Conservation (phyloP, 2,113 vertebrate species). For the Eleginops maclovinus region DNA sequence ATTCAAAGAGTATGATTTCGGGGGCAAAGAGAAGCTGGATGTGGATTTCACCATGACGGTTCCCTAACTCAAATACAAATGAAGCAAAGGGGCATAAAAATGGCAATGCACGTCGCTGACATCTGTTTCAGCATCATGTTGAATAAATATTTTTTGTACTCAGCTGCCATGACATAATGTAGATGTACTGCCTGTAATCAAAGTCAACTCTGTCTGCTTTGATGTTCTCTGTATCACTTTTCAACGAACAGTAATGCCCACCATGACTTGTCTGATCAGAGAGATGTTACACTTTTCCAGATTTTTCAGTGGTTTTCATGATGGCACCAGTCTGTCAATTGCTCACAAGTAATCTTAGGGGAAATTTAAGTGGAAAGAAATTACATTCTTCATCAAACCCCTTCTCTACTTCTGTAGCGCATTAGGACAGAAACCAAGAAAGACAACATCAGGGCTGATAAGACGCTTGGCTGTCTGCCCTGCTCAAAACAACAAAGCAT, state of each 20-base stretch:
- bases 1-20: conserved; percentile 11
- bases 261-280: conserved; percentile 36
- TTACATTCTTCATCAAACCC: conserved; percentile 44
- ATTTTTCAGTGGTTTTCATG: conserved; percentile 58
- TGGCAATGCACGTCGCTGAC: conserved; percentile 51
- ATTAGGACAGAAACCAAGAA: conserved; percentile 35
- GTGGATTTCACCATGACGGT: conserved; percentile 20
- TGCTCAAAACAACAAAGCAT: conserved; percentile 39
- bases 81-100: conserved; percentile 59
- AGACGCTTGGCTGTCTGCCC: conserved; percentile 56
- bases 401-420: conserved; percentile 35
- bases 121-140: conserved; percentile 65
- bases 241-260: not conserved
- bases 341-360: conserved; percentile 31
- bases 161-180: conserved; percentile 53
- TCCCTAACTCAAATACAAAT: conserved; percentile 43
- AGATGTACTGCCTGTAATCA: conserved; percentile 51
- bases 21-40: not conserved
- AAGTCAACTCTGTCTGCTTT: conserved; percentile 60
- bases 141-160: conserved; percentile 56
- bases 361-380: conserved; percentile 54
- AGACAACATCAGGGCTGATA: conserved; percentile 65
- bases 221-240: conserved; percentile 55
- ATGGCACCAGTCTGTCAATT: conserved; percentile 47
- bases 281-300: conserved; percentile 43